These are phyloP conservation scores for Ariopsis seemanni DNA, from an alignment of 2,113 vertebrate species.

Conservation along the genomic window DNA sequence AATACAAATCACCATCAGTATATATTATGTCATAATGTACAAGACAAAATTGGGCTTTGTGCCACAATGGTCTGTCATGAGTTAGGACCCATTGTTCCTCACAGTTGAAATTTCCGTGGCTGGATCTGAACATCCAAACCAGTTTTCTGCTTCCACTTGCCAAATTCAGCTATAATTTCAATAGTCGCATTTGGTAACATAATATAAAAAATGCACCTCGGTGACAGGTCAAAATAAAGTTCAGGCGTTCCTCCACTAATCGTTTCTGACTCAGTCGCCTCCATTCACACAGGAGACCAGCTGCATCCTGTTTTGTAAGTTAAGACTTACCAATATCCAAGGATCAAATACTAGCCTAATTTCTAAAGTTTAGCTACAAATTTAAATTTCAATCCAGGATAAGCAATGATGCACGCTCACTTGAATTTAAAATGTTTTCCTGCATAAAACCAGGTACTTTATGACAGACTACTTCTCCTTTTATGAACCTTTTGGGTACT, in stretches of 20 bases:
- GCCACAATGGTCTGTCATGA: constrained; percentile 7
- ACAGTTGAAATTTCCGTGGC: background rate
- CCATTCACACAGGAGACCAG: constrained; percentile 43
- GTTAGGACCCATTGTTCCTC: constrained; percentile 19
- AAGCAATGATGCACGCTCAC: background rate
- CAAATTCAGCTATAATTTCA: constrained; percentile 35
- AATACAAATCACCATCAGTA: background rate
- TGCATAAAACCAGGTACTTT: background rate
- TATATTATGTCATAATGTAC: constrained; percentile 14
- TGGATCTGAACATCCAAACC: constrained; percentile 10
- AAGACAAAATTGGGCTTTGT: constrained; percentile 29
- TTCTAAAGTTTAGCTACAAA: background rate
- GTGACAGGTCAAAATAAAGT: constrained; percentile 42
- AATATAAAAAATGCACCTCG: constrained; percentile 26
- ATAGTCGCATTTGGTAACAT: constrained; percentile 29
- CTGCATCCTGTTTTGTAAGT: constrained; percentile 56
- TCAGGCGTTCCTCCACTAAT: constrained; percentile 26
- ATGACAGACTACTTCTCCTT: background rate
- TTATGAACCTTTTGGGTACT: background rate
- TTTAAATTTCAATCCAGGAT: background rate
- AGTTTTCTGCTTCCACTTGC: constrained; percentile 21
- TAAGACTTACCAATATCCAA: constrained; percentile 45
- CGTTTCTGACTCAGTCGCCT: constrained; percentile 31
- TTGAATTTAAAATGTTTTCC: background rate
- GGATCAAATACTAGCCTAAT: constrained; percentile 18